Evolutionary conservation across 1,140 invertebrate genomes (phyloP).

Genomic region (Caenorhabditis latens): DNA sequence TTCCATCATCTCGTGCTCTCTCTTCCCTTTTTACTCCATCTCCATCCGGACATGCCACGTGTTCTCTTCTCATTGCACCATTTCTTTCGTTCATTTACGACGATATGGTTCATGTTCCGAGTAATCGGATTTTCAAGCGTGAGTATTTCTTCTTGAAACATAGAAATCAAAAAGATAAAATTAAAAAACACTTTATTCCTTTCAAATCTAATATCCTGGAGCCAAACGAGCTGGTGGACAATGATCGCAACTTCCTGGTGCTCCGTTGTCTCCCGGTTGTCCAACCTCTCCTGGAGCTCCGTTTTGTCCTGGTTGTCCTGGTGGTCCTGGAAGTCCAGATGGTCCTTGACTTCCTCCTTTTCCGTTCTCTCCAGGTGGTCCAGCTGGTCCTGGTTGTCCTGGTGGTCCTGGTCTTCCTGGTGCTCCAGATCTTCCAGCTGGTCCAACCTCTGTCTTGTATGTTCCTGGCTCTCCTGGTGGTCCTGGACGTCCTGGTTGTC

Average conservation of each 20-base stretch:
- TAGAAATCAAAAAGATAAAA: background rate
- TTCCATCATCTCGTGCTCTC: constrained; percentile 39
- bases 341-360: constrained; percentile 63
- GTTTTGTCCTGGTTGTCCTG: constrained; percentile 68
- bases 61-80: constrained; percentile 63
- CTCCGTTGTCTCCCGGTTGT: constrained; percentile 64
- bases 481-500: constrained; percentile 67
- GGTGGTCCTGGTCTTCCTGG: constrained; percentile 69
- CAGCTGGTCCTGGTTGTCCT: constrained; percentile 65
- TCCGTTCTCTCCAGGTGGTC: constrained; percentile 63
- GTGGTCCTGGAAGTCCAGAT: constrained; percentile 61
- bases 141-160: background rate
- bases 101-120: constrained; percentile 66
- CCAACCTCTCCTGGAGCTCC: constrained; percentile 66
- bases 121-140: constrained; percentile 71
- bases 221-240: constrained; percentile 68
- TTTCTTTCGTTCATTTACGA: constrained; percentile 40
- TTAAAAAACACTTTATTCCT: constrained; percentile 50
- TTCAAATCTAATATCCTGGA: constrained; percentile 67
- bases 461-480: constrained; percentile 69
- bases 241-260: constrained; percentile 67
- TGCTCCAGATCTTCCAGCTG: constrained; percentile 66
- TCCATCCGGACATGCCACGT: constrained; percentile 62
- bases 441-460: constrained; percentile 65
- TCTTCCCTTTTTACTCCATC: constrained; percentile 64